These are phyloP conservation scores for Embidobia sp. DNA, from an alignment of 2,888 invertebrate genomes.

Conservation along the genomic window DNA sequence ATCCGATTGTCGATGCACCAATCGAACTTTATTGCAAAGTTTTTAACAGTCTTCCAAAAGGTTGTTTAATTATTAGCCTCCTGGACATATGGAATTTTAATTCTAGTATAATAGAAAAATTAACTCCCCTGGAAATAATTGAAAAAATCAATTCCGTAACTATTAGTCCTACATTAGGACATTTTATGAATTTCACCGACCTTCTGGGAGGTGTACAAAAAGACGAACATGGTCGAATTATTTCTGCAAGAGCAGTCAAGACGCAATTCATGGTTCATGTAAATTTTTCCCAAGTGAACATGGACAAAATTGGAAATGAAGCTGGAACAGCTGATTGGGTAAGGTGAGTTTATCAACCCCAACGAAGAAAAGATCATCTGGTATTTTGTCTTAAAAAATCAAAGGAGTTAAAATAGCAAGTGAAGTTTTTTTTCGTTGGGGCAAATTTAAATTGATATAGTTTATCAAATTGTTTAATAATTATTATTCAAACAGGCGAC, in stretches of 20 bases:
- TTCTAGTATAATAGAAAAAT: slow-evolving; percentile 82
- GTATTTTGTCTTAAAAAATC: neutral
- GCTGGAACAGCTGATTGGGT: slow-evolving; percentile 91
- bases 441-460: neutral
- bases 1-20: slow-evolving; percentile 84
- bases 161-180: slow-evolving; percentile 86
- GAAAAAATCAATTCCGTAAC: slow-evolving; percentile 84
- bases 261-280: slow-evolving; percentile 86
- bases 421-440: slow-evolving; percentile 31
- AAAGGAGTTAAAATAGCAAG: too few species aligned
- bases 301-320: slow-evolving; percentile 86
- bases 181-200: slow-evolving; percentile 85
- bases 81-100: slow-evolving; percentile 88
- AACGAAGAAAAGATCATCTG: slow-evolving; percentile 30
- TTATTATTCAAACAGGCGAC: slow-evolving; percentile 72
- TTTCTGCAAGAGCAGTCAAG: slow-evolving; percentile 85
- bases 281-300: slow-evolving; percentile 86
- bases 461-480: neutral
- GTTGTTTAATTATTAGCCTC: slow-evolving; percentile 86
- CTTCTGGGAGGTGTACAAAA: slow-evolving; percentile 85
- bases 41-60: slow-evolving; percentile 84
- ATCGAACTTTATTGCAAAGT: slow-evolving; percentile 85
- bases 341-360: slow-evolving; percentile 72
- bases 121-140: slow-evolving; percentile 85
- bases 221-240: slow-evolving; percentile 85